Percentiles rank a stretch among this genome's conserved stretches.
phyloP scores from a whole-genome alignment of 2,113 vertebrate species.

The Piaya cayana region DNA sequence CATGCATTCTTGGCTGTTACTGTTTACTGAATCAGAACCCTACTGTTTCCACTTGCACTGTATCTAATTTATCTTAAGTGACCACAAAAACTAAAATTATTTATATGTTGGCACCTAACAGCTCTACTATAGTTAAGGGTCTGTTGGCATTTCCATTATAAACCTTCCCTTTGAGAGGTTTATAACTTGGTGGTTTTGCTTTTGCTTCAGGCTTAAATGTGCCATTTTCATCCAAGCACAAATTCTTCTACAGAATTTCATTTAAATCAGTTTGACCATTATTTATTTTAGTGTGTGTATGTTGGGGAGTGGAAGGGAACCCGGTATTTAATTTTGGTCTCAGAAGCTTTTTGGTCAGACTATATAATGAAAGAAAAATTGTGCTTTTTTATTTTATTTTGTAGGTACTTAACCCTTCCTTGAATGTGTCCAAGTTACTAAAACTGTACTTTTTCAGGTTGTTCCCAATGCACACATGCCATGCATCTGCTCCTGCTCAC shows the following conservation, averaged over 20 bases:
- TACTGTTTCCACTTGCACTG: constrained; percentile 72
- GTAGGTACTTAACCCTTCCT: constrained; percentile 24
- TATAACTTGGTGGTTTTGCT: constrained; percentile 77
- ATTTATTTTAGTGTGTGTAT: constrained; percentile 55
- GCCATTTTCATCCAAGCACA: constrained; percentile 74
- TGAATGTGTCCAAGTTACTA: background rate
- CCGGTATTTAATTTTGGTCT: constrained; percentile 56
- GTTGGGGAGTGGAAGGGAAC: constrained; percentile 6
- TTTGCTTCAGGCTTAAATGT: constrained; percentile 74
- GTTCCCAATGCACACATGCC: background rate
- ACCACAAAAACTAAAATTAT: constrained; percentile 77
- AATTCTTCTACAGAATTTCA: constrained; percentile 74
- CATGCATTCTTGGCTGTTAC: constrained; percentile 61
- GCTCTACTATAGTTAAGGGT: constrained; percentile 69
- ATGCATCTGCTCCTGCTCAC: background rate
- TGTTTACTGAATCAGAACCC: constrained; percentile 71
- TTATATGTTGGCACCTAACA: constrained; percentile 75
- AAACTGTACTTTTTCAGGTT: background rate
- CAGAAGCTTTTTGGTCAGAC: constrained; percentile 48
- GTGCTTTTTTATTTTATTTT: constrained; percentile 52
- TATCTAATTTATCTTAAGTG: constrained; percentile 76
- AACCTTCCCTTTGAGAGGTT: constrained; percentile 74
- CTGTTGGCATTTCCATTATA: constrained; percentile 79
- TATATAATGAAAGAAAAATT: constrained; percentile 57
- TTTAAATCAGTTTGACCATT: constrained; percentile 68